A percentile compares a stretch with the other conserved stretches of the same genome.
phyloP scores from a whole-genome alignment of 92 coral and sea anemone species.

The Galaxea fascicularis region DNA sequence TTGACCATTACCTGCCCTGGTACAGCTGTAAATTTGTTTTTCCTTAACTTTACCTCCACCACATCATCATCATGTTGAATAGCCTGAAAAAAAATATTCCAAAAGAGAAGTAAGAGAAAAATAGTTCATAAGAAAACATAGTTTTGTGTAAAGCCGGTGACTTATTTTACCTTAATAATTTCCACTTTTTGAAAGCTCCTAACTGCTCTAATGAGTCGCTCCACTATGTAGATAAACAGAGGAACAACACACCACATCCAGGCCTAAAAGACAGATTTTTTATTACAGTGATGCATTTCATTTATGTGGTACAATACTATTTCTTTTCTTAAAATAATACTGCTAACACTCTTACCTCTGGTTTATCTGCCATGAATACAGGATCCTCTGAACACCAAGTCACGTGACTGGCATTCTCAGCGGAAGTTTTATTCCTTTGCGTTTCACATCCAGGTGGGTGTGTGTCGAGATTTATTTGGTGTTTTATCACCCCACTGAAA shows the following conservation, averaged over 20 bases:
- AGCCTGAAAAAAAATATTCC: conserved; percentile 41
- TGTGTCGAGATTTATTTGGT: conserved; percentile 70
- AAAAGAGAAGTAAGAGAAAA: not conserved
- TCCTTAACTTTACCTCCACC: conserved; percentile 66
- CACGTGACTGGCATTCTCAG: conserved; percentile 21
- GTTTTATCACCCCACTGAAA: conserved; percentile 81
- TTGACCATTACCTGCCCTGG: conserved; percentile 74
- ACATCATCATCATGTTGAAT: conserved; percentile 70
- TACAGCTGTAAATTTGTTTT: conserved; percentile 42
- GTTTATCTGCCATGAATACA: conserved; percentile 53
- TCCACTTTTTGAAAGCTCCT: conserved; percentile 70
- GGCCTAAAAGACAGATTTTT: conserved; percentile 39
- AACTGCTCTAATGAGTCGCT: conserved; percentile 66
- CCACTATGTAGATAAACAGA: conserved; percentile 66
- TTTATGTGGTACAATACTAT: not conserved
- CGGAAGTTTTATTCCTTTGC: conserved; percentile 3
- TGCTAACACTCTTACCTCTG: conserved; percentile 49
- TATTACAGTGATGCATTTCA: not conserved
- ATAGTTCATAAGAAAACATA: no score
- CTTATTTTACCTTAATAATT: conserved; percentile 57
- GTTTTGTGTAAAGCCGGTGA: not conserved
- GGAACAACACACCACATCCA: conserved; percentile 80
- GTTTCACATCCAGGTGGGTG: conserved; percentile 78
- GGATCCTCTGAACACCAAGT: conserved; percentile 39
- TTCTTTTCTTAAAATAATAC: no score